These are phyloP conservation scores for Antheraea yamamai DNA, from an alignment of 2,888 invertebrate species.

Conservation along the genomic window DNA sequence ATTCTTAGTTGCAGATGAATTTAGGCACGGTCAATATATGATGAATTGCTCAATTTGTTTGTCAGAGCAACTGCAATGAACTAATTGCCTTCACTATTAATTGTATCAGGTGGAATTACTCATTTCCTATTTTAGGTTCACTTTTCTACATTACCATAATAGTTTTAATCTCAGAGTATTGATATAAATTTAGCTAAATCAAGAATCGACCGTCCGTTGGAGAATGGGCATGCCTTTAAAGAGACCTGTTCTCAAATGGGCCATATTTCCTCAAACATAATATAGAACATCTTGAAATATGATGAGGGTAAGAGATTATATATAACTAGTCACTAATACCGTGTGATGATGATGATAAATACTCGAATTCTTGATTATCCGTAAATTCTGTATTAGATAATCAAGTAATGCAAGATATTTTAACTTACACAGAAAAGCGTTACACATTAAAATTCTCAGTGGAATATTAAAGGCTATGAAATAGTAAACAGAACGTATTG, in stretches of 20 bases:
- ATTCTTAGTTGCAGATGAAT: neutral
- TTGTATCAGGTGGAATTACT: neutral
- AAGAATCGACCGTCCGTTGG: neutral
- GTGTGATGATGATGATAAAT: neutral
- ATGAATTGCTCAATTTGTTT: neutral
- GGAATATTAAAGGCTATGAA: neutral
- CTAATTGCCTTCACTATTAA: neutral
- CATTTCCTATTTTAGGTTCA: neutral
- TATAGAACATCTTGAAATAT: neutral
- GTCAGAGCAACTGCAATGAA: neutral
- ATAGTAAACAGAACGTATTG: neutral
- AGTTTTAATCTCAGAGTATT: neutral
- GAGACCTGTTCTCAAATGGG: neutral
- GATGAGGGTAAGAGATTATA: neutral
- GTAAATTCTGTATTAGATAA: neutral
- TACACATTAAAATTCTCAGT: neutral
- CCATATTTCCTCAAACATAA: neutral
- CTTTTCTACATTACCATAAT: neutral
- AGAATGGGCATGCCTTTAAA: neutral
- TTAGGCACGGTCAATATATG: neutral
- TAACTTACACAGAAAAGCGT: neutral
- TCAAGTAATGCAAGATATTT: neutral
- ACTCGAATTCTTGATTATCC: neutral
- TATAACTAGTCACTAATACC: neutral
- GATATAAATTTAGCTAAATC: neutral